Base-by-base conservation (phyloP, 2,888 invertebrate genomes). In the Drosophila bunnanda region DNA sequence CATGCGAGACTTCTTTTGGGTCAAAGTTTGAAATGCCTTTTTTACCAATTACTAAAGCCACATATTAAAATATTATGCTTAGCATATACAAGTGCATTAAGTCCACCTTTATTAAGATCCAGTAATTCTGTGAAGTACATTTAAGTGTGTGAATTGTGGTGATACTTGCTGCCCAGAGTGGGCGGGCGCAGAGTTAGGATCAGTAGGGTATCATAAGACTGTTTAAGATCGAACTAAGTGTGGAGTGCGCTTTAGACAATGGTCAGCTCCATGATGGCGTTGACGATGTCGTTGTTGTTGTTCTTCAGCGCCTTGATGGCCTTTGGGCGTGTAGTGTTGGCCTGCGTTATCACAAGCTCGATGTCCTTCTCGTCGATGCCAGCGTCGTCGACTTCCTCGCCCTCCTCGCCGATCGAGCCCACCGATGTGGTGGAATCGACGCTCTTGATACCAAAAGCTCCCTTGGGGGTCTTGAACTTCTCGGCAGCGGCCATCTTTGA, bases 301-400 rank as follows among this genome's bases (percentile, higher is more conserved):
- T 98, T 98, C 93, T 97, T 96, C 36, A 99, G 95, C 38, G 99
- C 99, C 92, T 97, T 96, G 68, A 99, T 96, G 22, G 99, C 99
- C 93, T 97, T 96, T 80, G 96, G 96, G 91, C 98, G 94, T 62
- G 98, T 96, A 54, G 99, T 99, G 92, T 98, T 98, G 28, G 99
- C 99, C 93, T 99, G 99, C 25, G 96, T 96, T 95, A 99, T 98
- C 56, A 99, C 99, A 81, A 99, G 95, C 91, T 99, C 99, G 85
- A 99, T 97, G 90, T 99, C 99, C 93, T 99, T 99, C 82, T 98
- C 98, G 92, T 99, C 99, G 2, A 99, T 97, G 7, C 99, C 99
- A 15, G 97, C 95, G 90, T 98, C 98, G 90, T 99, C 99, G 2
- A 97, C 97, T 71, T 97, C 98, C 84, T 36, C 36, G 0, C 4